These are phyloP conservation scores for Gymnarchus niloticus DNA, from an alignment of 2,113 vertebrate genomes.

Conservation along the genomic window DNA sequence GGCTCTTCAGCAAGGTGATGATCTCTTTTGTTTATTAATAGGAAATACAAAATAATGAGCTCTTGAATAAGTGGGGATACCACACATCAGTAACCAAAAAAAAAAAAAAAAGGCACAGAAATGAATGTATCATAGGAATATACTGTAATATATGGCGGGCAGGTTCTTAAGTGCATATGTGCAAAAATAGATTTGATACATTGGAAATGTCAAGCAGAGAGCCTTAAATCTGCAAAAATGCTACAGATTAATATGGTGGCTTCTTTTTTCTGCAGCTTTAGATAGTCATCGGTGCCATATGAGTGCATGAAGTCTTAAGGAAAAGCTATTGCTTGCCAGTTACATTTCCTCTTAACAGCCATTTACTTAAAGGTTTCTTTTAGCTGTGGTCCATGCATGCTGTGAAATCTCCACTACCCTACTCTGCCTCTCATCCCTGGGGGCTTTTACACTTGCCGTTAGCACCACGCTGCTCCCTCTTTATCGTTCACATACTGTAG, in stretches of 20 bases:
- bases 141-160: constrained; percentile 26
- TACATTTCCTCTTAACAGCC: constrained; percentile 41
- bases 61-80: neutral
- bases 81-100: neutral
- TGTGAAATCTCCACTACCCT: constrained; percentile 5
- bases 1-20: neutral
- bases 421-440: neutral
- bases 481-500: neutral
- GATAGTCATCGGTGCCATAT: constrained; percentile 29
- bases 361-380: constrained; percentile 33
- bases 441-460: neutral
- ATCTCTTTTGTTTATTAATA: neutral
- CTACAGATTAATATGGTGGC: constrained; percentile 37
- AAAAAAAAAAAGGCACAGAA: neutral
- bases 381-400: constrained; percentile 29
- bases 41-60: neutral
- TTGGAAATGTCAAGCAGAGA: constrained; percentile 44
- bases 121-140: constrained; percentile 25
- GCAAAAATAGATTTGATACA: constrained; percentile 32
- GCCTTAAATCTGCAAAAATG: constrained; percentile 33
- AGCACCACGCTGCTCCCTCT: neutral
- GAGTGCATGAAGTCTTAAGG: constrained; percentile 33
- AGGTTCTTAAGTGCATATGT: constrained; percentile 27
- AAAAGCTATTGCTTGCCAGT: constrained; percentile 36
- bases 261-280: constrained; percentile 23